Base-by-base conservation (phyloP, 2,113 vertebrate species). In the Tachysurus fulvidraco region DNA sequence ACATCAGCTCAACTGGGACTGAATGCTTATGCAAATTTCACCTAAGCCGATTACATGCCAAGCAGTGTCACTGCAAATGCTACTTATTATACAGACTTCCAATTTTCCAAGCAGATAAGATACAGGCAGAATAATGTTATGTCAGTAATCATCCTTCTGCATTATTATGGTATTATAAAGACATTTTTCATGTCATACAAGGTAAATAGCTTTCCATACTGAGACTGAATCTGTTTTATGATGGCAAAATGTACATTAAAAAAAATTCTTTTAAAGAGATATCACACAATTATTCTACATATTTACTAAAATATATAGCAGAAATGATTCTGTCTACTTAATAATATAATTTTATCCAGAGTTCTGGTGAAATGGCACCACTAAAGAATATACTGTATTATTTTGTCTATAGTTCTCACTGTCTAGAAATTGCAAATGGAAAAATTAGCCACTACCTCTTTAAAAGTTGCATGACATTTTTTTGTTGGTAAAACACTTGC, bases 31-130 rank as follows among this genome's bases (percentile, higher is more conserved):
- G 94, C 93, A 95, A 95, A 95, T 95, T 93, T 90, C 89, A 87
- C 74, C 88, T 95, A 95, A 95, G 93, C 94, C 92, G 93, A 94
- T 95, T 95, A 94, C 90, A 93, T 92, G 90, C 88, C 89, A 93
- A 92, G 92, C 93, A 93, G 92, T 92, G 91, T 90, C 55, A 89
- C 91, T 85, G 88, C 92, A 93, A 93, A 93, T 89, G 93, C 93
- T 93, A 94, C 94, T 95, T 94, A 95, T 95, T 95, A 95, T 93
- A 93, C 93, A 91, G 91, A 93, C 93, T 93, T 93, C 92, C 93
- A 95, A 93, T 94, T 95, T 92, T 93, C 92, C 83, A 36, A 91
- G 88, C 90, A 93, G 92, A 95, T 93, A 92, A 82, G 93, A 94
- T 95, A 94, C 93, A 93, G 90, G 88, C 83, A 86, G 92, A 94